Percentiles rank a stretch among this genome's conserved stretches.
phyloP scores from a whole-genome alignment of 2,113 vertebrate species.

The Gopherus flavomarginatus region DNA sequence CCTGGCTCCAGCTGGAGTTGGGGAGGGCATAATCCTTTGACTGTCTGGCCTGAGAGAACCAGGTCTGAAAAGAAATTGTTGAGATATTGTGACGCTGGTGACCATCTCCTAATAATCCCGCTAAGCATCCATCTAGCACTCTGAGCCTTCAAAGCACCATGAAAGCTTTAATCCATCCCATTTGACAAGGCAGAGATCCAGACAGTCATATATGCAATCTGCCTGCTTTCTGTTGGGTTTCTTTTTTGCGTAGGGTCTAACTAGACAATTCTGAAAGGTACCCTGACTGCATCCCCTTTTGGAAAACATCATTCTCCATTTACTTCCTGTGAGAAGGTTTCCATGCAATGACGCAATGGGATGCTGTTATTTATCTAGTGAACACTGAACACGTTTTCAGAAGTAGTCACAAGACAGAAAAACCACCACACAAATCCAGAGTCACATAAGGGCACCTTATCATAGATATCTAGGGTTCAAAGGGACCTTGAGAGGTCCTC shows the following conservation, averaged over 20 bases:
- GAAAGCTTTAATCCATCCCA: background rate
- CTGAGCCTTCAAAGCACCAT: background rate
- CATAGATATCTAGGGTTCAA: too few species aligned
- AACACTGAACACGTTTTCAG: too few species aligned
- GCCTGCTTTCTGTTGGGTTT: too few species aligned
- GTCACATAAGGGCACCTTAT: background rate
- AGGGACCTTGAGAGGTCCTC: too few species aligned
- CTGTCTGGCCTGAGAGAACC: background rate
- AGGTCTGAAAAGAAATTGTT: constrained; percentile 25
- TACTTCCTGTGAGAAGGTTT: background rate
- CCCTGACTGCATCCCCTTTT: background rate
- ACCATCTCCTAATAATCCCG: background rate
- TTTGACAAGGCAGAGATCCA: background rate
- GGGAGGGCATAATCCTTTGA: constrained; percentile 83
- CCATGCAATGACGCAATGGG: background rate
- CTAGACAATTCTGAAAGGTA: too few species aligned
- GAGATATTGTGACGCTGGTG: background rate
- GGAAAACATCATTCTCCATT: background rate
- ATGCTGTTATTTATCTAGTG: background rate
- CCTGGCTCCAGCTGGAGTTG: constrained; percentile 85
- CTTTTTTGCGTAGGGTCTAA: too few species aligned
- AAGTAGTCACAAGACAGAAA: background rate
- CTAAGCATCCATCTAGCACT: background rate
- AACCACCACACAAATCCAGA: background rate
- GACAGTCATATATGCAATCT: background rate